phyloP scores from a whole-genome alignment of 2,113 vertebrate species.

The Pithys albifrons region DNA sequence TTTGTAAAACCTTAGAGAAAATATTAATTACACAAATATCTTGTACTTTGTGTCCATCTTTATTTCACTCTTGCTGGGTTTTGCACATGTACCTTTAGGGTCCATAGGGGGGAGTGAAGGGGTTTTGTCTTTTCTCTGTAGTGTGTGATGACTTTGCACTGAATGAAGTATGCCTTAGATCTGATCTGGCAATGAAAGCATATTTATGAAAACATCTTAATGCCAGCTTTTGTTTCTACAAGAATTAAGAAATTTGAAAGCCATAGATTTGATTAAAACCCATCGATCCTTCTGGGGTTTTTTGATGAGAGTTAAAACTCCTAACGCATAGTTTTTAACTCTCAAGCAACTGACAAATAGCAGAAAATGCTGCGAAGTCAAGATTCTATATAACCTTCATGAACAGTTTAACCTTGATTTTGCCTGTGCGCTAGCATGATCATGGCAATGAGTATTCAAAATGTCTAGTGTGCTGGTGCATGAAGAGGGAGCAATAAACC shows the following conservation, averaged over 20 bases:
- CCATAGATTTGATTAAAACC: background rate
- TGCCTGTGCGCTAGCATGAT: background rate
- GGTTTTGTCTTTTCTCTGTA: background rate
- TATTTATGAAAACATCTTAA: background rate
- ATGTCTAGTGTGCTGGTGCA: background rate
- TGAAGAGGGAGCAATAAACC: background rate
- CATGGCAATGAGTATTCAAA: background rate
- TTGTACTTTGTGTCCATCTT: conserved; percentile 27
- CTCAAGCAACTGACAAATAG: background rate
- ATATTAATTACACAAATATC: background rate
- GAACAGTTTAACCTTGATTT: background rate
- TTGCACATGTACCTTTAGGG: conserved; percentile 37
- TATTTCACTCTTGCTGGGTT: conserved; percentile 61
- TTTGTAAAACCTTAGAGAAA: background rate
- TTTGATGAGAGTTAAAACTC: background rate
- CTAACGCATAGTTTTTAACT: background rate
- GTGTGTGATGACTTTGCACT: conserved; percentile 21
- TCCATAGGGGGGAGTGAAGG: background rate
- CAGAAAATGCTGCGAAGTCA: background rate
- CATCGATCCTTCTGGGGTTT: accelerated
- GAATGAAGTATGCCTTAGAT: conserved; percentile 5
- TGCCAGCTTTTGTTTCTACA: background rate
- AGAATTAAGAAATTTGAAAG: background rate
- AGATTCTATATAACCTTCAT: background rate
- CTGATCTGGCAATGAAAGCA: background rate